A percentile compares a stretch with the other conserved stretches of the same genome.
Conservation (phyloP, 2,113 vertebrate genomes). For the Anoplopoma fimbria region DNA sequence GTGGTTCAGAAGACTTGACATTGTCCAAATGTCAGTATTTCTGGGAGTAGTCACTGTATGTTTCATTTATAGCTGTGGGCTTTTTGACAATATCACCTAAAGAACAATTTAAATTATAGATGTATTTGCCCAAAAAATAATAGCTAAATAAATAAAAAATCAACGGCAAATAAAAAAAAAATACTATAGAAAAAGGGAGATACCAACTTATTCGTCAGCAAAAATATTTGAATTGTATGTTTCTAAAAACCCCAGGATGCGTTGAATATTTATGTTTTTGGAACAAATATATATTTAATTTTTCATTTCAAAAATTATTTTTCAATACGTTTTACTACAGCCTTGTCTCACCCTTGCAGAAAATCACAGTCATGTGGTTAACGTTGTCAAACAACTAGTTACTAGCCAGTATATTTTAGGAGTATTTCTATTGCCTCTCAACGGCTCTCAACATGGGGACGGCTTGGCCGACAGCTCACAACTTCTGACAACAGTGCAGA, state of each 20-base stretch:
- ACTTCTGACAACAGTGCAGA: background rate
- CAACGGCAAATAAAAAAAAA: background rate
- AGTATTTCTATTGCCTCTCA: no score
- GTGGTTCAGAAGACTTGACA: slow-evolving; percentile 25
- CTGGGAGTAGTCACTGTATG: background rate
- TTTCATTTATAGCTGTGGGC: slow-evolving; percentile 14
- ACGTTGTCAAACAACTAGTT: background rate
- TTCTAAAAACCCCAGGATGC: no score
- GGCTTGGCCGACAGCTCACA: no score
- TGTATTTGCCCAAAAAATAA: background rate
- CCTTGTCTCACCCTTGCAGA: background rate
- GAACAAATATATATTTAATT: background rate
- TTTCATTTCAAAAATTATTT: no score
- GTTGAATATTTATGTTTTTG: background rate
- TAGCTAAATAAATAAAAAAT: background rate
- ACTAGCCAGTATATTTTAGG: background rate
- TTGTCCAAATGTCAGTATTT: slow-evolving; percentile 45
- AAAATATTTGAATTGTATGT: background rate
- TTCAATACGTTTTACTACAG: background rate
- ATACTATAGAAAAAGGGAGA: background rate
- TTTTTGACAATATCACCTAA: slow-evolving; percentile 7
- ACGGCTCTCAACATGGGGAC: no score
- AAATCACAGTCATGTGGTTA: background rate
- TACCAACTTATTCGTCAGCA: background rate
- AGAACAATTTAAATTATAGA: background rate